Evolutionary conservation across 2,888 invertebrate genomes (phyloP).

Genomic region (Shargacucullia verbasci): DNA sequence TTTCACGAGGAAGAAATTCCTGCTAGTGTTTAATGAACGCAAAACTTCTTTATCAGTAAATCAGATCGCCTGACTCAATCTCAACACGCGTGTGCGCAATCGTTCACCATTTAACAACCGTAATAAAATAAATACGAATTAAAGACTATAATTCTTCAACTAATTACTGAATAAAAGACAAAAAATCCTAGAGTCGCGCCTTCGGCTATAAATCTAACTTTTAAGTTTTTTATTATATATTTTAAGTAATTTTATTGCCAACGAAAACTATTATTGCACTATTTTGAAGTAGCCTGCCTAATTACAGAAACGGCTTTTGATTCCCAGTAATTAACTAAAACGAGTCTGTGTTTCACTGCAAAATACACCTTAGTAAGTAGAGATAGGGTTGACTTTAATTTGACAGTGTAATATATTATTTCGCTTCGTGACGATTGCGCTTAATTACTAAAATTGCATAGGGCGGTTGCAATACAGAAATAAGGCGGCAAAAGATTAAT

Average conservation of each 20-base stretch:
- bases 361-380: conserved; percentile 14
- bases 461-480: conserved; percentile 59
- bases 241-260: conserved; percentile 73
- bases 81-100: conserved; percentile 25
- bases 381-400: conserved; percentile 16
- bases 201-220: conserved; percentile 65
- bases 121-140: conserved; percentile 37
- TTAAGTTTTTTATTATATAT: no score
- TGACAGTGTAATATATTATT: conserved; percentile 24
- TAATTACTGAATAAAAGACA: conserved; percentile 45
- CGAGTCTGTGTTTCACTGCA: not conserved
- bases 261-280: conserved; percentile 75
- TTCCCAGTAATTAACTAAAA: conserved; percentile 53
- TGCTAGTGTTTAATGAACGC: no score
- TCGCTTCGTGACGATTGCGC: conserved; percentile 30
- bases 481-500: conserved; percentile 79
- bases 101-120: conserved; percentile 10
- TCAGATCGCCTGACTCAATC: no score
- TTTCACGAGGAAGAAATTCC: no score
- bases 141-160: conserved; percentile 26
- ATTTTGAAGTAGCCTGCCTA: conserved; percentile 70
- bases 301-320: conserved; percentile 74
- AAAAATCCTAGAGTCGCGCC: conserved; percentile 39
- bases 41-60: no score
- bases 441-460: conserved; percentile 51